Evolutionary conservation across 2,797 vertebrate species (phyloP), one percentile per base, ranked within the genome.

Genomic region (Diglossa cyanea): DNA sequence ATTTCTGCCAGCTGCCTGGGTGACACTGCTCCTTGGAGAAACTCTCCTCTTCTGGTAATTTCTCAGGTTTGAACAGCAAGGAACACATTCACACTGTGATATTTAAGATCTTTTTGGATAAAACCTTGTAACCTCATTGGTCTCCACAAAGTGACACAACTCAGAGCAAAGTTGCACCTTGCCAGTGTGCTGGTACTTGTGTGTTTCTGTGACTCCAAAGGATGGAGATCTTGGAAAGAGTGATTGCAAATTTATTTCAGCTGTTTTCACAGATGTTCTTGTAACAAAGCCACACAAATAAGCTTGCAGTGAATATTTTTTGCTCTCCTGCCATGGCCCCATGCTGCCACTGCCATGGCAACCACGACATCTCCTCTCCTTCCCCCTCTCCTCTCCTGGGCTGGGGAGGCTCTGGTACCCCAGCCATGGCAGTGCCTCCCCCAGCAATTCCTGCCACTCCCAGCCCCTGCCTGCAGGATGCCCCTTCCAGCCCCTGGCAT

Each of bases 331-430:
- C 90, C 91, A 53, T 53, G 91, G 91, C 77, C 89, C 61, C 82
- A 86, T 93, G 93, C 93, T 95, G 76, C 92, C 95, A 95, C 92
- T 95, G 79, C 93, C 93, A 94, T 96, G 88, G 94, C 91, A 95
- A 96, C 95, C 67, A 72, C 0, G 0, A 17, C 57, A 86, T 86
- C 76, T 65, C 68, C 33, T 83, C 65, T 83, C 25, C 42, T 83
- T 80, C 30, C 54, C 54, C 39, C 19, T n/a, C 66, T 75, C 23
- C 17, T 31, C 70, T 81, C 53, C 61, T 55, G 2, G 1, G 39
- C 66, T 75, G 67, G 42, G 35, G 21, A 90, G 10, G 37, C 39
- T 62, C 55, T 67, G 86, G 39, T 86, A 70, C 58, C 63, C 30
- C 25, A 2, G 53, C 11, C 5, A 42, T 17, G 40, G 40, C 40